These are phyloP conservation scores for Mycetomoellerius zeteki DNA, from an alignment of 1,140 invertebrate genomes.

Conservation along the genomic window DNA sequence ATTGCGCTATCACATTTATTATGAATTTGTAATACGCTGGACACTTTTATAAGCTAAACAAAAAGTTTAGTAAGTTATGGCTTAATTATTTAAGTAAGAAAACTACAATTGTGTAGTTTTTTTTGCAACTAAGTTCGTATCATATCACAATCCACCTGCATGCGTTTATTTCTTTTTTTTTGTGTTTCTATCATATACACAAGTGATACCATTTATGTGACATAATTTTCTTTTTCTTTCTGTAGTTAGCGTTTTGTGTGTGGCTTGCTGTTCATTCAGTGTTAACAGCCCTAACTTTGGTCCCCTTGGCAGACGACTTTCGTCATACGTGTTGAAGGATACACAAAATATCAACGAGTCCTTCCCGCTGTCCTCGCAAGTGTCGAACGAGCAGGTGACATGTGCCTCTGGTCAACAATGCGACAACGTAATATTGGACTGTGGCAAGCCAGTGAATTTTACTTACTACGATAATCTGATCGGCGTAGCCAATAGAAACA, in stretches of 20 bases:
- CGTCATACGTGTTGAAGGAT: conserved; percentile 83
- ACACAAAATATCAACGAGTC: conserved; percentile 81
- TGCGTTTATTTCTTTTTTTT: background rate
- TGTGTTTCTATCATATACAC: conserved; percentile 18
- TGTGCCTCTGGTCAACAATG: conserved; percentile 82
- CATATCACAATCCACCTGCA: background rate
- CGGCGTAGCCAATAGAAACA: conserved; percentile 92
- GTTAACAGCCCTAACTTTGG: conserved; percentile 85
- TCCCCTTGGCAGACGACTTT: conserved; percentile 84
- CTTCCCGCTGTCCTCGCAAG: conserved; percentile 73
- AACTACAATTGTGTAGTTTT: background rate
- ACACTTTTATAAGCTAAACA: conserved; percentile 36
- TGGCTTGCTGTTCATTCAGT: conserved; percentile 85
- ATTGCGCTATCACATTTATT: background rate
- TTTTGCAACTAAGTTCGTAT: background rate
- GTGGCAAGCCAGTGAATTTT: conserved; percentile 95
- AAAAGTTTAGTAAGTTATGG: background rate
- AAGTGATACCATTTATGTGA: conserved; percentile 68
- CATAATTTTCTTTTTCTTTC: conserved; percentile 84
- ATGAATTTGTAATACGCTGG: conserved; percentile 38
- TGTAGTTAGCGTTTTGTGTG: conserved; percentile 86
- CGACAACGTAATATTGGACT: conserved; percentile 92
- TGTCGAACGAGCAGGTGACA: conserved; percentile 77
- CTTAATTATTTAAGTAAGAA: conserved; percentile 22
- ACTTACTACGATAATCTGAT: conserved; percentile 96